Evolutionary conservation across 2,797 vertebrate species (phyloP).

Genomic region (Cirrhinus mrigala): DNA sequence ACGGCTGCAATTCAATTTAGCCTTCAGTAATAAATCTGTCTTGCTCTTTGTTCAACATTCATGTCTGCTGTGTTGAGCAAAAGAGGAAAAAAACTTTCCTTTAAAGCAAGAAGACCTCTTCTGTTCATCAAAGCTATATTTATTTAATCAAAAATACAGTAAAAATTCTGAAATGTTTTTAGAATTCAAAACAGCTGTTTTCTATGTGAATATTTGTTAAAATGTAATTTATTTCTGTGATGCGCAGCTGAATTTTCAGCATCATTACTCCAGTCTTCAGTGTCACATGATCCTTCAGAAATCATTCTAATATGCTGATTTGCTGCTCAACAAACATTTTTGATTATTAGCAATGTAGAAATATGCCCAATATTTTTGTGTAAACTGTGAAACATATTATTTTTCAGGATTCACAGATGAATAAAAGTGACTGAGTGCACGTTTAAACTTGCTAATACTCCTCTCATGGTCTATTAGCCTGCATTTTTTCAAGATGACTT

Average conservation of each 20-base stretch:
- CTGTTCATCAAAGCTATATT: neutral
- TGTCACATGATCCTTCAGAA: slow-evolving; percentile 2
- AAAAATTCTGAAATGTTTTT: neutral
- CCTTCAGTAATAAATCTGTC: slow-evolving; percentile 4
- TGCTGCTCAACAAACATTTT: neutral
- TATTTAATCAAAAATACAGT: neutral
- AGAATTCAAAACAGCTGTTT: accelerated
- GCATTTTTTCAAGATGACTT: neutral
- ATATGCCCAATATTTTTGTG: too few relatives aligned
- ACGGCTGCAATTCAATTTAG: neutral
- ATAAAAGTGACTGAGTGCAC: neutral
- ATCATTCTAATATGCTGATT: neutral
- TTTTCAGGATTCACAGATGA: neutral
- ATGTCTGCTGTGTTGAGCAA: neutral
- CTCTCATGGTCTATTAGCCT: neutral
- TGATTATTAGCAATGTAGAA: neutral
- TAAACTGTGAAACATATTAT: neutral
- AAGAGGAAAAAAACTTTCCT: neutral
- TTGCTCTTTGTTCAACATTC: slow-evolving; percentile 8
- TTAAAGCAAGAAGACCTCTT: neutral
- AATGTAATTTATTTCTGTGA: neutral
- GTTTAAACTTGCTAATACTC: neutral
- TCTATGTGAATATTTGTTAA: neutral
- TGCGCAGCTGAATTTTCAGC: neutral
- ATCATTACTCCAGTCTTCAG: slow-evolving; percentile 3